Base-by-base conservation (phyloP, 64 coral and sea anemone genomes). In the Orbicella faveolata region DNA sequence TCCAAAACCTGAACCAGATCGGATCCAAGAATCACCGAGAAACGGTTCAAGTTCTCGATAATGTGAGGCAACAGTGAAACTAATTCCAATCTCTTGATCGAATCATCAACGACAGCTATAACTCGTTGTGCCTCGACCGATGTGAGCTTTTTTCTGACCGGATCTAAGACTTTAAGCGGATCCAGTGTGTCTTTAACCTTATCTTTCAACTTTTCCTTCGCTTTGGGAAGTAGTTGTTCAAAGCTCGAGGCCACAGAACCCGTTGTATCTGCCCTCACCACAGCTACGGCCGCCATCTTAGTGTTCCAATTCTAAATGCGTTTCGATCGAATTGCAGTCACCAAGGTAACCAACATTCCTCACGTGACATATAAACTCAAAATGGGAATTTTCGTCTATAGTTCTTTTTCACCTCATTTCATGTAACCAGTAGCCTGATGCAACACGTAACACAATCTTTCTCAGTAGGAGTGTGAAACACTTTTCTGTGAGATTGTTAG, bases 101-200 rank as follows among this genome's bases (percentile, higher is more conserved):
- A 89, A 36, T 99, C 97, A 23, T 99, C 97, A 13, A 94, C 83
- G 7, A 93, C 91, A 21, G 97, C 93, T 2, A 99, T 69, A 26
- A 99, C 91, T 85, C 97, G 90, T 79, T 99, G 97, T 25, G 97
- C 88, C 81, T 99, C 97, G 52, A 99, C 90, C 16, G 97, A 99
- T 80, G 97, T 93, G 66, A 99, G 93, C 61, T 96, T 99, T 86
- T 99, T 99, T 39, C 90, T 90, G 0, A 75, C 97, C 11, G 97
- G 97, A 83, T 99, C 97, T 13, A 99, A 77, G n/a, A 96, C 97
- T 91, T 90, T 93, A 39, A 99, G 84, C 3, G 97, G 97, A 65
- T 99, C 97, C 54, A 62, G 83, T 39, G 75, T 66, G 65, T 99
- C 97, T 80, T 95, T 96, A 15, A 65, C 75, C 80, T 96, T 95